phyloP scores from a whole-genome alignment of 2,888 invertebrate species.

The Pimpla rufipes region DNA sequence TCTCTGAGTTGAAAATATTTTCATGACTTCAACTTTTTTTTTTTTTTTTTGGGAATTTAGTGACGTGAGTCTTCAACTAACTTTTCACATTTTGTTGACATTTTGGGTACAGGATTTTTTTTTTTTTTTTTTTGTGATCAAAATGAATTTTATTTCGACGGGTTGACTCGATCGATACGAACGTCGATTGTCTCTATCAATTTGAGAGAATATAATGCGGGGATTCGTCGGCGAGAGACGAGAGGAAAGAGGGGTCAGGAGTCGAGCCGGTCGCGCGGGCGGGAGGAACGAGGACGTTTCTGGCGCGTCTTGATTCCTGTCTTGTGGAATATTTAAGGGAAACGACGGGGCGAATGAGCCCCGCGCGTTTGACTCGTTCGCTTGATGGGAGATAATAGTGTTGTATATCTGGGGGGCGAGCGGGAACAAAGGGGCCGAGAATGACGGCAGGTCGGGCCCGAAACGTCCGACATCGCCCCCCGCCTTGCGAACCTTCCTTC shows the following conservation, averaged over 20 bases:
- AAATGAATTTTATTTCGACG: too few species aligned
- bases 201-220: background rate
- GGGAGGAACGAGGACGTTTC: slow-evolving; percentile 53
- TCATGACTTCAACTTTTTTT: too few species aligned
- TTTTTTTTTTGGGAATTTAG: background rate
- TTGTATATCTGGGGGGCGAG: slow-evolving; percentile 1
- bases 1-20: too few species aligned
- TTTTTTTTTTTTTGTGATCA: too few species aligned
- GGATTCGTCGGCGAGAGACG: background rate
- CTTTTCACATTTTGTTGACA: background rate
- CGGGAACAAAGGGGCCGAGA: slow-evolving; percentile 18
- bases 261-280: slow-evolving; percentile 66
- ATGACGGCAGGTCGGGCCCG: slow-evolving; percentile 19
- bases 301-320: slow-evolving; percentile 71
- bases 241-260: background rate
- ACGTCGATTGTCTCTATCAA: background rate
- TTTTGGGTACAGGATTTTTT: too few species aligned
- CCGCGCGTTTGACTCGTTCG: background rate
- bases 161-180: too few species aligned
- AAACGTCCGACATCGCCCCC: slow-evolving; percentile 16
- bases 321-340: slow-evolving; percentile 78
- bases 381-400: slow-evolving; percentile 32
- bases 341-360: slow-evolving; percentile 3
- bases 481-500: too few species aligned
- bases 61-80: background rate